Evolutionary conservation across 1,140 invertebrate genomes (phyloP).

Genomic region (Drosophila teissieri): DNA sequence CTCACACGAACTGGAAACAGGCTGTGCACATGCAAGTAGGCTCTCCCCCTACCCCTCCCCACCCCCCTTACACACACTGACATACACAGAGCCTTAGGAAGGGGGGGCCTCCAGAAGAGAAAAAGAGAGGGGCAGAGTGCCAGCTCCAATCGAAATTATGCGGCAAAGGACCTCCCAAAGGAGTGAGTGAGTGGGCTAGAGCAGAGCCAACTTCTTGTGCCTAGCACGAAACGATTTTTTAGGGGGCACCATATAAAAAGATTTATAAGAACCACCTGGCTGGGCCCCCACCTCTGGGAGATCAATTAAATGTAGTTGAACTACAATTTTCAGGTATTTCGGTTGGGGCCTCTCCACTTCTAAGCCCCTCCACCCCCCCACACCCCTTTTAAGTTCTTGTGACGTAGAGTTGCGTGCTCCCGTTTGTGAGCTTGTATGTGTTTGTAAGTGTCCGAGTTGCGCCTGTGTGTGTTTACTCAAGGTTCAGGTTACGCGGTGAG

Average conservation of each 20-base stretch:
- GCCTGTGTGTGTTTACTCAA: slow-evolving; percentile 71
- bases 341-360: slow-evolving; percentile 2
- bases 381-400: slow-evolving; percentile 31
- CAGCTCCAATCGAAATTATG: slow-evolving; percentile 59
- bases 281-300: slow-evolving; percentile 3
- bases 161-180: slow-evolving; percentile 52
- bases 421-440: slow-evolving; percentile 7
- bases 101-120: background rate
- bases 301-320: slow-evolving; percentile 50
- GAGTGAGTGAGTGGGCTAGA: slow-evolving; percentile 16
- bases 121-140: slow-evolving; percentile 11
- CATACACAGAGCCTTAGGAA: slow-evolving; percentile 20
- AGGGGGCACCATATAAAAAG: slow-evolving; percentile 46
- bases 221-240: slow-evolving; percentile 81
- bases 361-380: background rate
- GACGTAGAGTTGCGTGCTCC: slow-evolving; percentile 68
- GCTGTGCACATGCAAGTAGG: slow-evolving; percentile 52
- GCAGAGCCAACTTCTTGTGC: slow-evolving; percentile 65
- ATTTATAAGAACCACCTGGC: slow-evolving; percentile 14
- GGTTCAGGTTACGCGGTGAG: slow-evolving; percentile 72
- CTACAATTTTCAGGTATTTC: slow-evolving; percentile 30
- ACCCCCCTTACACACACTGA: background rate
- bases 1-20: slow-evolving; percentile 11
- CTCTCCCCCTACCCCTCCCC: background rate
- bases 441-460: slow-evolving; percentile 36